Conservation (phyloP, 2,113 vertebrate species). For the Macquaria australasica region DNA sequence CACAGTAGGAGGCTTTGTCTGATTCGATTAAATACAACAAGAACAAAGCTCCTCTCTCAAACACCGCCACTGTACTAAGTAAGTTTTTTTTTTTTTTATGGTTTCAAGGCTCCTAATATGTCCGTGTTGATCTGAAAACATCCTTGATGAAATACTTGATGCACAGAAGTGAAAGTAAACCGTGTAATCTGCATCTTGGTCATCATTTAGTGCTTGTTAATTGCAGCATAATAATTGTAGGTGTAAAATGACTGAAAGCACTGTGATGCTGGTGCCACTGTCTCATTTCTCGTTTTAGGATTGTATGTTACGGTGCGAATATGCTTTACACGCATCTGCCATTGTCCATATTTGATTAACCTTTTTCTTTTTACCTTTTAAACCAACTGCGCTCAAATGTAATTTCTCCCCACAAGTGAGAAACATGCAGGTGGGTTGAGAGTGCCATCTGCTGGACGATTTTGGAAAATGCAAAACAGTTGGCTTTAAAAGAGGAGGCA, state of each 20-base stretch:
- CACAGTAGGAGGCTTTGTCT: background rate
- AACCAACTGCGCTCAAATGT: background rate
- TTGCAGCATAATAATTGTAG: background rate
- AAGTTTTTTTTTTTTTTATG: too few relatives aligned
- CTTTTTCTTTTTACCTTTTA: background rate
- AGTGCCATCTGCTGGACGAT: constrained; percentile 59
- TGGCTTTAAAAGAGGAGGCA: background rate
- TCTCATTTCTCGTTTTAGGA: background rate
- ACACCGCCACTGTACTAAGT: background rate
- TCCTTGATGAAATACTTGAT: background rate
- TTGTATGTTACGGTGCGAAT: background rate
- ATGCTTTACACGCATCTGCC: background rate
- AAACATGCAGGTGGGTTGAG: background rate
- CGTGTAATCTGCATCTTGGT: background rate
- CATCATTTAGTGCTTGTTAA: background rate
- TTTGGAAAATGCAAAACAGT: background rate
- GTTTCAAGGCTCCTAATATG: background rate
- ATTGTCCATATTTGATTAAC: background rate
- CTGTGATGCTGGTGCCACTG: background rate
- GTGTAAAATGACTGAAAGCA: background rate
- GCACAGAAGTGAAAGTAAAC: background rate
- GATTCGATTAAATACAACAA: background rate
- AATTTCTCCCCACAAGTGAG: background rate
- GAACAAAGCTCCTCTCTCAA: background rate
- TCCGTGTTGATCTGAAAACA: background rate